Percentiles rank a stretch among this genome's conserved stretches.
Conservation (phyloP, 1,140 invertebrate species). For the Chironomus striatipennis region DNA sequence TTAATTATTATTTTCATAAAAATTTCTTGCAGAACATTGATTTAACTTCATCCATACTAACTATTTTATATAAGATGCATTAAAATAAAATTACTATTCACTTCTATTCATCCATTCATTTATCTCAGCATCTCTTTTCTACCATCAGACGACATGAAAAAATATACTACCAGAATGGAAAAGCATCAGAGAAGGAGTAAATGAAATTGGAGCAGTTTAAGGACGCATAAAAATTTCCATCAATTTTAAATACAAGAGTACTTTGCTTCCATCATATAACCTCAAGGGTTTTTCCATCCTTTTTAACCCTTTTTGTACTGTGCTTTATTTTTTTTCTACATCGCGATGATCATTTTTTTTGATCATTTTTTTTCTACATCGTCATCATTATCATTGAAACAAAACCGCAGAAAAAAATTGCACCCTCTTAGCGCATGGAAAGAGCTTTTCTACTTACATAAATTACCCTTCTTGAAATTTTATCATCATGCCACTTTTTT, state of each 20-base stretch:
- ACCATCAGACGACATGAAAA: neutral
- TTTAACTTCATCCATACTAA: no score
- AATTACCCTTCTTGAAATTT: no score
- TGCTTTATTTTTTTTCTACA: no score
- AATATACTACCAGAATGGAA: neutral
- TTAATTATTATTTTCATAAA: no score
- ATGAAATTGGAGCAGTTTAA: conserved; percentile 8
- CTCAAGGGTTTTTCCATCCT: neutral
- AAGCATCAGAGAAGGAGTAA: neutral
- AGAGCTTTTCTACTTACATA: no score
- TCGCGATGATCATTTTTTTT: no score
- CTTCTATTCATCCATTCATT: neutral
- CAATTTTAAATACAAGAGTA: conserved; percentile 19
- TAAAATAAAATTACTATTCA: neutral
- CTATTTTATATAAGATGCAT: neutral
- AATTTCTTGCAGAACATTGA: no score
- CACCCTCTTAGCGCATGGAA: no score
- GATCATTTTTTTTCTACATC: no score
- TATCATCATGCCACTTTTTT: no score
- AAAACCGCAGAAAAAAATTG: no score
- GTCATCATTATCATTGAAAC: no score
- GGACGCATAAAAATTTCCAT: conserved; percentile 15
- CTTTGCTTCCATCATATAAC: neutral
- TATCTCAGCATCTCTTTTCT: neutral
- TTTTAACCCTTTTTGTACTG: neutral